A percentile compares a stretch with the other conserved stretches of the same genome.
Conservation (phyloP, 2,888 invertebrate species). For the Rotaria sp. region DNA sequence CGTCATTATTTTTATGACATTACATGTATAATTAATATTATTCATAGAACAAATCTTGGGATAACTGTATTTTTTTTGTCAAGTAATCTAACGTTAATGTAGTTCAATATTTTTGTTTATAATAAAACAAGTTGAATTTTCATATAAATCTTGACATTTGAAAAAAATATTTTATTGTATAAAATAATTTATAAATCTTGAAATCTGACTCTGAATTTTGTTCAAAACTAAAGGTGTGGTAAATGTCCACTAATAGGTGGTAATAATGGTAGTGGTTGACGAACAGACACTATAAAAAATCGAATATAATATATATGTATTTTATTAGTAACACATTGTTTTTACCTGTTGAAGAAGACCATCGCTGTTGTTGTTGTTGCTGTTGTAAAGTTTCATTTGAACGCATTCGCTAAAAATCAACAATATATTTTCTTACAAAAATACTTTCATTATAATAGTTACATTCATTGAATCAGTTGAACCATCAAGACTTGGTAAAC, state of each 20-base stretch:
- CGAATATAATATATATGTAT: background rate
- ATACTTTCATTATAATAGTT: background rate
- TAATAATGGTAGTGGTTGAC: background rate
- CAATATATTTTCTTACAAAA: background rate
- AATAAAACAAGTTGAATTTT: background rate
- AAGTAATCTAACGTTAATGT: too few species aligned
- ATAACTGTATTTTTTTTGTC: too few species aligned
- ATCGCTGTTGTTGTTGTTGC: background rate
- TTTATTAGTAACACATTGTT: background rate
- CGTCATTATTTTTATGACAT: too few species aligned
- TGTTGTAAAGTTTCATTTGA: background rate
- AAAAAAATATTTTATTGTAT: background rate
- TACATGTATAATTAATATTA: too few species aligned
- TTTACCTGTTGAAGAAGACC: background rate
- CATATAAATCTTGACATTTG: too few species aligned
- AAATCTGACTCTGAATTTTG: background rate
- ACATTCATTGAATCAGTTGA: background rate
- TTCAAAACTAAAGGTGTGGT: background rate
- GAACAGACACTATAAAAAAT: background rate
- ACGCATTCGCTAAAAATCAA: background rate
- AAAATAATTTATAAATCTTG: background rate
- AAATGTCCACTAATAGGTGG: background rate
- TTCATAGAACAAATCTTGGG: too few species aligned
- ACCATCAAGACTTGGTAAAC: constrained; percentile 4
- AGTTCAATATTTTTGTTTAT: background rate